Conservation (phyloP, 2,888 invertebrate genomes). For the Muscina levida region DNA sequence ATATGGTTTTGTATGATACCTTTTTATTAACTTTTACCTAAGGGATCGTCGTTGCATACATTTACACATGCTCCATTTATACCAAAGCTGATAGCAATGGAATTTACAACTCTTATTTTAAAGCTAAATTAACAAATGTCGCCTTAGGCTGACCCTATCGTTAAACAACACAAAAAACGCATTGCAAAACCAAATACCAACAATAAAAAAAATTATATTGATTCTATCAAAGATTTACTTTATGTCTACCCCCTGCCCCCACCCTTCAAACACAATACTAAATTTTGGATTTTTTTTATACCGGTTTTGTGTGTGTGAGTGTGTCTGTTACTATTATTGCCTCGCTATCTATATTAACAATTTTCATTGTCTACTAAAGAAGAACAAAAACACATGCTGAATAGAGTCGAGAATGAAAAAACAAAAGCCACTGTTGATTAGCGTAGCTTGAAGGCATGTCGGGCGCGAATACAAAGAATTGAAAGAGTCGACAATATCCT, state of each 20-base stretch:
- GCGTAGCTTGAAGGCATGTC: constrained; percentile 52
- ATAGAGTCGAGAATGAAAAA: neutral
- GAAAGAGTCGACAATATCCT: neutral
- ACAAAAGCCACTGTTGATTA: constrained; percentile 59
- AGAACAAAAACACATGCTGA: neutral
- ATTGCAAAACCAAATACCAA: no score
- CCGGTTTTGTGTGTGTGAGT: neutral
- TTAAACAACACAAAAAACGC: no score
- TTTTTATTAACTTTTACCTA: no score
- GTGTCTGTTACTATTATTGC: neutral
- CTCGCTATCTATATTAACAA: constrained; percentile 39
- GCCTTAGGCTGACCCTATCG: no score
- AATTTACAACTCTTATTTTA: no score
- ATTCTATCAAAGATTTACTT: constrained; percentile 35
- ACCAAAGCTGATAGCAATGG: no score
- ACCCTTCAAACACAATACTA: constrained; percentile 30
- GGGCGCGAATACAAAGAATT: constrained; percentile 23
- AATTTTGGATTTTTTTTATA: neutral
- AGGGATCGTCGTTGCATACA: no score
- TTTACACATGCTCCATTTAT: no score
- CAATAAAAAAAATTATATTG: constrained; percentile 35
- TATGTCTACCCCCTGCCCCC: constrained; percentile 9
- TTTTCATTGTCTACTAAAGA: constrained; percentile 50
- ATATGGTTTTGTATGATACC: no score
- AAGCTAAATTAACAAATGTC: no score